Evolutionary conservation across 2,797 vertebrate species (phyloP), one percentile per base, ranked within the genome.

Genomic region (Uromys caudimaculatus): DNA sequence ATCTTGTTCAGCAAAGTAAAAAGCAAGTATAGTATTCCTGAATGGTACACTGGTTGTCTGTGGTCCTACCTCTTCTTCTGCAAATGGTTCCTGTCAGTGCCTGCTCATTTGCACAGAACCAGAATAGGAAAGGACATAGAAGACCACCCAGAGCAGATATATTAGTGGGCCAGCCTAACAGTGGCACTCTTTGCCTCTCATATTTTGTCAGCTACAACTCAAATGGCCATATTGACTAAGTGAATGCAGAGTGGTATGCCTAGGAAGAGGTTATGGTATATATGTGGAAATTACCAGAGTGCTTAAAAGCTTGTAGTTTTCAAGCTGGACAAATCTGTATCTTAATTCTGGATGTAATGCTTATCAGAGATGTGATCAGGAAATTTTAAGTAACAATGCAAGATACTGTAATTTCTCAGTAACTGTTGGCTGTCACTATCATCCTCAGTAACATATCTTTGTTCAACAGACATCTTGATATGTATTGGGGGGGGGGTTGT

Each of bases 1-100:
- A n/a, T 88, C 62, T 95, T 95, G 82, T 24, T 75, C 27, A 50
- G 69, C 52, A 17, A 87, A 90, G 13, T 96, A 17, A 23, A 60
- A 41, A 77, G 35, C n/a, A 71, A 73, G 41, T 29, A 19, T 60
- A 14, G 24, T 83, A 54, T 52, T 81, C 5, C 69, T 85, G 56
- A 50, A 54, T 86, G n/a, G 24, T 85, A 44, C n/a, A 24, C 64
- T 89, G 4, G 0, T 71, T 56, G 27, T 67, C 1, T 50, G 11
- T 73, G 29, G 23, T 54, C 50, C 17, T 14, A 16, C n/a, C 35
- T 8, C 4, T 0, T 58, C 64, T 73, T 77, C 14, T 60, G 52
- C n/a, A 89, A 35, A 60, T 56, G 38, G 50, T 56, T 75, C 29
- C 47, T 75, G 6, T 38, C 17, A 54, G 19, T 38, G 12, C 5